Conservation (phyloP, 1,140 invertebrate genomes). For the Drosophila busckii region DNA sequence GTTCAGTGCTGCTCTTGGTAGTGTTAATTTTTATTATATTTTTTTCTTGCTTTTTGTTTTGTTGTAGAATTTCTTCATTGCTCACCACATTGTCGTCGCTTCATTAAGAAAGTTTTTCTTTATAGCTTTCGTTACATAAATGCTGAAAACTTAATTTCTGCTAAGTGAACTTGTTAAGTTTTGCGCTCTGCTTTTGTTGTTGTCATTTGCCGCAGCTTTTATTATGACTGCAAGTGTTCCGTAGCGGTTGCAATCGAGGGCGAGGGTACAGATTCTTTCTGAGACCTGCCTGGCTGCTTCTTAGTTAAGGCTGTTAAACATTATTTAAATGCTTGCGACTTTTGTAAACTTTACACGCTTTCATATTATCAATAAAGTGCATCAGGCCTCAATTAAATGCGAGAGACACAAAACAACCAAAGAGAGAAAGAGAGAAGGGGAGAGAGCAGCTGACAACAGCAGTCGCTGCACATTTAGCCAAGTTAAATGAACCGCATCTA, state of each 20-base stretch:
- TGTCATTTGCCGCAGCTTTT: slow-evolving; percentile 43
- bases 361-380: slow-evolving; percentile 45
- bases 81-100: slow-evolving; percentile 70
- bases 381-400: slow-evolving; percentile 70
- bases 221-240: slow-evolving; percentile 27
- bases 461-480: slow-evolving; percentile 67
- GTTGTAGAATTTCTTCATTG: slow-evolving; percentile 45
- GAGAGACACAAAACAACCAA: slow-evolving; percentile 57
- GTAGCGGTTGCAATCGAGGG: background rate
- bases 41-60: slow-evolving; percentile 14
- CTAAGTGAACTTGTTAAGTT: slow-evolving; percentile 76
- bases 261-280: too few relatives aligned
- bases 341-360: slow-evolving; percentile 12
- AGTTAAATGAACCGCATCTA: slow-evolving; percentile 75
- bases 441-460: slow-evolving; percentile 3
- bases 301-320: slow-evolving; percentile 18
- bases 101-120: slow-evolving; percentile 74
- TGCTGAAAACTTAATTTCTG: slow-evolving; percentile 73
- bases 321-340: slow-evolving; percentile 35
- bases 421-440: background rate
- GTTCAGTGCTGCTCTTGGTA: slow-evolving; percentile 26
- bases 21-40: slow-evolving; percentile 4
- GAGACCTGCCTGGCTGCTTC: too few relatives aligned
- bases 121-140: slow-evolving; percentile 74
- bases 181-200: slow-evolving; percentile 25